These are phyloP conservation scores for Cnemophilus loriae DNA, from an alignment of 2,113 vertebrate species.

Conservation along the genomic window DNA sequence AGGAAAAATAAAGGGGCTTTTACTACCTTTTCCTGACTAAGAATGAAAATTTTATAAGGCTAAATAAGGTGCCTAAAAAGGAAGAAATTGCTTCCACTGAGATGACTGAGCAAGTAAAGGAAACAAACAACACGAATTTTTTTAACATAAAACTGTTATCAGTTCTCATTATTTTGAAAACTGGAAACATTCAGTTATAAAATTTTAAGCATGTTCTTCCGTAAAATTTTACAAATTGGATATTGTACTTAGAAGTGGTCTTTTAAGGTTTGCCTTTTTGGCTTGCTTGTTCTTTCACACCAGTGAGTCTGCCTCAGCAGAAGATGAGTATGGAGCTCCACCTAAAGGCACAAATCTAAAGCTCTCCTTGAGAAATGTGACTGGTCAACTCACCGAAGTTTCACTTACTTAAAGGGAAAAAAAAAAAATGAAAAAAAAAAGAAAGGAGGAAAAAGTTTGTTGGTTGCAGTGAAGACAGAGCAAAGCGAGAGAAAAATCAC, in stretches of 20 bases:
- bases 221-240: constrained; percentile 23
- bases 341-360: constrained; percentile 10
- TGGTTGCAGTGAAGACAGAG: neutral
- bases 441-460: neutral
- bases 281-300: neutral
- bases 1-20: neutral
- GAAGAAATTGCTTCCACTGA: neutral
- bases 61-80: neutral
- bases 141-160: constrained; percentile 21
- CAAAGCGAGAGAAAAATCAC: neutral
- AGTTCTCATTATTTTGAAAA: constrained; percentile 33
- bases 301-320: neutral
- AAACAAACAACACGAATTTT: constrained; percentile 25
- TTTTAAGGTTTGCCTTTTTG: neutral
- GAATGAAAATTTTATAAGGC: neutral
- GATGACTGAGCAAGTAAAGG: neutral
- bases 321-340: constrained; percentile 49
- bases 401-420: neutral
- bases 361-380: neutral
- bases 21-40: neutral
- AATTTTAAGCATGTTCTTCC: constrained; percentile 23
- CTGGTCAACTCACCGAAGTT: neutral
- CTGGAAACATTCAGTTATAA: constrained; percentile 13
- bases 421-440: neutral
- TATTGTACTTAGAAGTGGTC: neutral